These are phyloP conservation scores for Phallusia fumigata DNA, from an alignment of 23 tunicate species.

Conservation along the genomic window DNA sequence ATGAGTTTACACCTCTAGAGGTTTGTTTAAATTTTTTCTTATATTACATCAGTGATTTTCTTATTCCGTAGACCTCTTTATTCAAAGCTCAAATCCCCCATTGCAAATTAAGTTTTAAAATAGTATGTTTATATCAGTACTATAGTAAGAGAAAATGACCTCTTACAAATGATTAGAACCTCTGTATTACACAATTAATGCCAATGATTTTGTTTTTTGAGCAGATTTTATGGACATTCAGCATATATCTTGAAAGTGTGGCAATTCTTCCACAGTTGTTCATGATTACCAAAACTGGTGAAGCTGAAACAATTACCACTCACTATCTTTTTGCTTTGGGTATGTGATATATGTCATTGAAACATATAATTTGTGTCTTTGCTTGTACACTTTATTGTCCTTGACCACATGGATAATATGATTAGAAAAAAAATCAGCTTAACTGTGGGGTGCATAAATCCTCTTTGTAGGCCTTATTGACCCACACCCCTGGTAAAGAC, in stretches of 20 bases:
- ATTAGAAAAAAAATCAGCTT: too few relatives aligned
- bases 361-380: too few relatives aligned
- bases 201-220: background rate
- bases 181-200: background rate
- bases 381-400: too few relatives aligned
- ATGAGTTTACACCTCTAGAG: conserved; percentile 88
- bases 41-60: too few relatives aligned
- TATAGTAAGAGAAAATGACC: background rate
- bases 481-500: too few relatives aligned
- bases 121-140: too few relatives aligned
- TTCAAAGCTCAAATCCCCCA: too few relatives aligned
- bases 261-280: conserved; percentile 98
- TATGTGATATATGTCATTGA: background rate
- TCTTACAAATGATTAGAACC: background rate
- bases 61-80: too few relatives aligned
- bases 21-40: conserved; percentile 21
- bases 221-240: conserved; percentile 96
- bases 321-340: conserved; percentile 97
- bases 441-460: too few relatives aligned
- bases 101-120: too few relatives aligned
- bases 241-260: conserved; percentile 96
- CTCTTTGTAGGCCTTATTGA: too few relatives aligned
- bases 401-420: too few relatives aligned
- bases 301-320: conserved; percentile 98
- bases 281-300: conserved; percentile 98